Evolutionary conservation across 2,888 invertebrate genomes (phyloP).

Genomic region (Cerceris ruficornis): DNA sequence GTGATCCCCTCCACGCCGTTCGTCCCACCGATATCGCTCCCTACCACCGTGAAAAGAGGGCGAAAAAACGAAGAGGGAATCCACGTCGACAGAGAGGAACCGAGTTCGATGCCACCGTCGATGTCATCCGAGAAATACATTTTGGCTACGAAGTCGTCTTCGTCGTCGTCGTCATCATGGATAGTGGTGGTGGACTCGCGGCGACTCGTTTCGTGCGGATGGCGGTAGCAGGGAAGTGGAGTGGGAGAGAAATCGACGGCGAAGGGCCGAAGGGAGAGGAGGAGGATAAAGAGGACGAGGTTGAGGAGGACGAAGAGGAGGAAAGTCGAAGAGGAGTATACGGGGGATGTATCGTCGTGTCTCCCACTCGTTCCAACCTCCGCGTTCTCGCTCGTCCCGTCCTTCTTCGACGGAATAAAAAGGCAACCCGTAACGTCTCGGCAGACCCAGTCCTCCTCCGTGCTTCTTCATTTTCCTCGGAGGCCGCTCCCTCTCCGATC

Average conservation of each 20-base stretch:
- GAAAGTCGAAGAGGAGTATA: background rate
- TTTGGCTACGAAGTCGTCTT: conserved; percentile 63
- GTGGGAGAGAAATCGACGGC: conserved; percentile 28
- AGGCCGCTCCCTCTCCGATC: conserved; percentile 22
- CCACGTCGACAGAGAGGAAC: conserved; percentile 4
- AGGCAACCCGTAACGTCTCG: conserved; percentile 46
- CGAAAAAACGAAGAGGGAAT: no score
- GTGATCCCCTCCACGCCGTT: conserved; percentile 6
- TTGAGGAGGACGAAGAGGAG: conserved; percentile 18
- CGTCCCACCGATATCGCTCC: conserved; percentile 48
- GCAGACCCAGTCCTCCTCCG: conserved; percentile 37
- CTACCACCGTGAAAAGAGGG: conserved; percentile 25
- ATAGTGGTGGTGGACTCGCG: conserved; percentile 47
- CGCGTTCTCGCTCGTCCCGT: conserved; percentile 23
- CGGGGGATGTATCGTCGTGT: conserved; percentile 49
- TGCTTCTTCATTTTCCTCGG: conserved; percentile 28
- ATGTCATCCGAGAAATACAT: conserved; percentile 66
- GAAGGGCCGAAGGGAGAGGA: conserved; percentile 6
- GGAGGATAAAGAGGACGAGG: background rate
- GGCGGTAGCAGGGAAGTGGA: conserved; percentile 45
- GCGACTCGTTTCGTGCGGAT: conserved; percentile 58
- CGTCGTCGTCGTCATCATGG: conserved; percentile 38
- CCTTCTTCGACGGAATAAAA: conserved; percentile 67
- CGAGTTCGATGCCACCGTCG: conserved; percentile 67
- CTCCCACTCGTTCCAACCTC: conserved; percentile 29